Evolutionary conservation across 2,113 vertebrate species (phyloP).

Genomic region (Gulo gulo): DNA sequence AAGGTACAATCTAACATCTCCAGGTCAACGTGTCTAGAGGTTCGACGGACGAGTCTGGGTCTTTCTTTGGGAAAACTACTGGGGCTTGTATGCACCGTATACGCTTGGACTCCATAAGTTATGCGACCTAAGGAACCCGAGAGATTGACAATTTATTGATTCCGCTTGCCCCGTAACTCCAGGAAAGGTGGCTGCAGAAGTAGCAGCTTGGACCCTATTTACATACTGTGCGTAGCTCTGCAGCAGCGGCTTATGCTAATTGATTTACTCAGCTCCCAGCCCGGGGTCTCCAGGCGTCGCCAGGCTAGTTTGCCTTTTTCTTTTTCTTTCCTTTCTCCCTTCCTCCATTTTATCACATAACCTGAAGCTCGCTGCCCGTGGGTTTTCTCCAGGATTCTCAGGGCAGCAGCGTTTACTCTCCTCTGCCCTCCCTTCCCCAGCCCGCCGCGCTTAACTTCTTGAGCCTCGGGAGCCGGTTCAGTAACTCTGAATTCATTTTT

Average conservation of each 20-base stretch:
- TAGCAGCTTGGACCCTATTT: not conserved
- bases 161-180: not conserved
- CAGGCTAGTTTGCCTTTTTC: not conserved
- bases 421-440: not conserved
- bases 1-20: not conserved
- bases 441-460: constrained; percentile 71
- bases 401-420: constrained; percentile 17
- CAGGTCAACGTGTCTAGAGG: not conserved
- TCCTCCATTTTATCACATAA: not conserved
- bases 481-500: constrained; percentile 87
- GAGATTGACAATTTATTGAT: not conserved
- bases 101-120: not conserved
- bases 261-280: constrained; percentile 26
- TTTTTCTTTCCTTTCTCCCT: not conserved
- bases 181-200: not conserved
- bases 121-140: not conserved
- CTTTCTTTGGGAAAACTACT: not conserved
- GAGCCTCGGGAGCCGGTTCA: constrained; percentile 81
- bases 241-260: not conserved
- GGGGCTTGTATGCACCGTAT: not conserved
- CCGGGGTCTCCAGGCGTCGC: not conserved
- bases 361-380: not conserved
- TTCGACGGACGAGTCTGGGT: not conserved
- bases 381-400: not conserved
- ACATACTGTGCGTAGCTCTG: not conserved